These are phyloP conservation scores for Drosophila parthenogenetica DNA, from an alignment of 2,888 invertebrate species.

Conservation along the genomic window DNA sequence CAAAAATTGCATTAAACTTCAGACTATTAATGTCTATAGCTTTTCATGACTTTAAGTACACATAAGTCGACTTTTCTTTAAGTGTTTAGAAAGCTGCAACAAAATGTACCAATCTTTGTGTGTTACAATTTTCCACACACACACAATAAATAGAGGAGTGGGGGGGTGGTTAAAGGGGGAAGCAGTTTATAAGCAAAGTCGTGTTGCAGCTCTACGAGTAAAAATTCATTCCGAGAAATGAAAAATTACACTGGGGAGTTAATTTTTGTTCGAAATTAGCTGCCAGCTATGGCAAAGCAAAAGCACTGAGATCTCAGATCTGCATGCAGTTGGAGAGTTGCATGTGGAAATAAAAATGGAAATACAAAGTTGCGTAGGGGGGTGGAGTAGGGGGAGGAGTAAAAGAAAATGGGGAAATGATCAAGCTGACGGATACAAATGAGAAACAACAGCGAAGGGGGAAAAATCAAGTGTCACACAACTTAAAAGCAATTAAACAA, in stretches of 20 bases:
- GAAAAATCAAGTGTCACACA: constrained; percentile 24
- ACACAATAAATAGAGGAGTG: constrained; percentile 5
- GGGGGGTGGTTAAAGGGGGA: background rate
- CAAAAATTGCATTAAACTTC: too few relatives aligned
- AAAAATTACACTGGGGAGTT: constrained; percentile 78
- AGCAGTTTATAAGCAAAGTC: constrained; percentile 42
- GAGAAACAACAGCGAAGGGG: constrained; percentile 44
- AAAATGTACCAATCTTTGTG: constrained; percentile 65
- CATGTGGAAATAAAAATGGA: constrained; percentile 11
- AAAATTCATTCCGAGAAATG: constrained; percentile 75
- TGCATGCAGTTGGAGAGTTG: constrained; percentile 35
- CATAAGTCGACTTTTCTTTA: background rate
- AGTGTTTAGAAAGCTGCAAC: constrained; percentile 43
- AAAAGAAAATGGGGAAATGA: background rate
- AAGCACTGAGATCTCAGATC: constrained; percentile 11
- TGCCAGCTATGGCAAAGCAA: constrained; percentile 65
- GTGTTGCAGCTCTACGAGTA: constrained; percentile 51
- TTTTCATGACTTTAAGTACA: too few relatives aligned
- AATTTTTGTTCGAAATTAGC: constrained; percentile 76
- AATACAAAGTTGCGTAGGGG: constrained; percentile 6
- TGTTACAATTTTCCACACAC: constrained; percentile 46
- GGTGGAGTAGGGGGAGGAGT: background rate
- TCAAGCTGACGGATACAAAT: constrained; percentile 70
- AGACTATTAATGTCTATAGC: too few relatives aligned
- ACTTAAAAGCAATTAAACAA: constrained; percentile 37